Base-by-base conservation (phyloP, 1,140 invertebrate species). In the Heterodera carotae region DNA sequence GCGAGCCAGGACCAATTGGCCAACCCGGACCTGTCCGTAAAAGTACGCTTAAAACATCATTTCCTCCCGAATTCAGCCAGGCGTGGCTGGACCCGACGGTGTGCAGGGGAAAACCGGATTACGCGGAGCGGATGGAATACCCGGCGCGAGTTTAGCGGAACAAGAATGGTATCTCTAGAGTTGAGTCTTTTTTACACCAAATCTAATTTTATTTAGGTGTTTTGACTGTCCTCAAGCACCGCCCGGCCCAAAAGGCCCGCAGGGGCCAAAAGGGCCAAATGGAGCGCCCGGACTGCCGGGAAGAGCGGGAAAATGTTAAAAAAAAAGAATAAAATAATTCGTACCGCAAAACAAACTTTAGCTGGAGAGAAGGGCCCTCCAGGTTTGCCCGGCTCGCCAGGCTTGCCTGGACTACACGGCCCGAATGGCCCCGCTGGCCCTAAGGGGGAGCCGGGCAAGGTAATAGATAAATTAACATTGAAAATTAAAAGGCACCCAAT, bases 191-290 rank as follows among this genome's bases (percentile, higher is more conserved):
- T 56, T 25, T 27, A 2, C 1, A 56, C 8, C 29, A 62, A 43
- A n/a, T 64, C 36, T 4, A 66, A 29, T 27, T 36, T 31, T 72
- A 25, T 72, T 10, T 29, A 74, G 59, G 60, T 75, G 74, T 29
- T 68, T 68, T n/a, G 74, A 75, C n/a, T 66, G 74, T 34, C 60
- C 39, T 34, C 36, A 29, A 27, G 74, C 60, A 15, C 64, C 64
- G 27, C 62, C 74, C n/a, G 74, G 74, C 22, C 64, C 74, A 69
- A 75, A 43, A 75, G 74, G 74, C 27, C 64, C 64, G 5, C 62
- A 56, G 31, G 74, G 74, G 1, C 62, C 74, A 29, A 75, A 68
- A 69, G 74, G 74, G 7, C 60, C 64, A 3, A 75, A 69, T 48
- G 74, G 74, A 7, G 64, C 29, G 31, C 25, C 48, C 8, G 74